Evolutionary conservation across 2,888 invertebrate species (phyloP), one percentile per base, ranked within the genome.

Genomic region (Chydorus sphaericus): DNA sequence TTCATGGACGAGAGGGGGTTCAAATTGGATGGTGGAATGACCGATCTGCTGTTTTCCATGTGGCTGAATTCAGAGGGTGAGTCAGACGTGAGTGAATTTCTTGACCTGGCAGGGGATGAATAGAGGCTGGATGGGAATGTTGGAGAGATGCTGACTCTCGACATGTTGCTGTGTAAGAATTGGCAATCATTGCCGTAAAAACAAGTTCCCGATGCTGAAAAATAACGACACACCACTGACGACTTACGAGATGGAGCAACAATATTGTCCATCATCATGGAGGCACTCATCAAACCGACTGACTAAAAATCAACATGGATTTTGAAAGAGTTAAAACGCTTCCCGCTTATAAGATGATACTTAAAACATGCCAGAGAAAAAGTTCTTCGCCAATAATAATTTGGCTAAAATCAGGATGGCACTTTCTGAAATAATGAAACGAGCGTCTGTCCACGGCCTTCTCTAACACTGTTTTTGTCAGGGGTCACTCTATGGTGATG

Each of bases 141-240:
- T 5, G 52, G 36, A 4, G 52, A 31, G 11, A 26, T 18, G 23
- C 52, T 52, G 10, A 28, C 23, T 10, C 44, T 23, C 18, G 44
- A 6, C 11, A 44, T 20, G 7, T 20, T 23, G 26, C 31, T 48
- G 37, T 57, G 57, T n/a, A 57, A 39, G 33, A 57, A 57, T 37
- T 57, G 57, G 28, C 57, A 57, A 48, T 57, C 57, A 18, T 31
- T 33, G 37, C 57, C 57, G 28, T 53, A 57, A 54, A 53, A 57
- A 54, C 57, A 57, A 33, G 57, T 49, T 29, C 57, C 57, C n/a
- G 57, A 57, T 10, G 57, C 54, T 20, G 57, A 39, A 48, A 57
- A 57, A 48, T 57, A 57, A 36, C 57, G 57, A 49, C 57, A 57
- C 29, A 54, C 36, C 23, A 53, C 48, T 26, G 52, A n/a, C n/a